These are phyloP conservation scores for Myotis yumanensis DNA, from an alignment of 2,113 vertebrate genomes.

Conservation along the genomic window DNA sequence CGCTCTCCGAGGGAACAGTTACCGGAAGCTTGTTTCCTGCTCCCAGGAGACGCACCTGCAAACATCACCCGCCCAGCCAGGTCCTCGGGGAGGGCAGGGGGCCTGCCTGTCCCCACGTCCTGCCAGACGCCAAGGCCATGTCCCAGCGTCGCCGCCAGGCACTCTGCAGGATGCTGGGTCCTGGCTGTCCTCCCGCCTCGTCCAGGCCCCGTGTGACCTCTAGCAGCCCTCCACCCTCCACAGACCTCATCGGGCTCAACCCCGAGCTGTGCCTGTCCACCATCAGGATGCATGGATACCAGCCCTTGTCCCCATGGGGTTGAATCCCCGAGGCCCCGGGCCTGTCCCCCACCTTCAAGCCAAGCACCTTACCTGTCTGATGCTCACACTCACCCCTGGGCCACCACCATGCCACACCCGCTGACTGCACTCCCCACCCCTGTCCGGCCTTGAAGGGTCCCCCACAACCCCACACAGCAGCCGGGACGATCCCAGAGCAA, in stretches of 20 bases:
- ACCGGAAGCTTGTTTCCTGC: neutral
- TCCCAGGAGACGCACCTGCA: neutral
- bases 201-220: neutral
- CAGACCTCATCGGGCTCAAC: neutral
- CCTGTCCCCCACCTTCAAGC: neutral
- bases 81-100: no score
- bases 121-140: neutral
- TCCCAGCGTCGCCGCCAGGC: neutral
- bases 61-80: rapidly evolving
- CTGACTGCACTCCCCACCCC: neutral
- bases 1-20: neutral
- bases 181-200: neutral
- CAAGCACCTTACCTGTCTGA: neutral
- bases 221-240: neutral
- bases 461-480: neutral
- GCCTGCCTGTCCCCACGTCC: neutral
- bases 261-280: neutral
- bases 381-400: rapidly evolving
- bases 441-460: neutral
- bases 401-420: neutral
- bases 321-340: neutral
- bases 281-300: neutral
- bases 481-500: neutral
- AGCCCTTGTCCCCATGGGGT: no score
- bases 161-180: neutral